phyloP scores from a whole-genome alignment of 2,797 vertebrate species.

The Tauraco hartlaubi region DNA sequence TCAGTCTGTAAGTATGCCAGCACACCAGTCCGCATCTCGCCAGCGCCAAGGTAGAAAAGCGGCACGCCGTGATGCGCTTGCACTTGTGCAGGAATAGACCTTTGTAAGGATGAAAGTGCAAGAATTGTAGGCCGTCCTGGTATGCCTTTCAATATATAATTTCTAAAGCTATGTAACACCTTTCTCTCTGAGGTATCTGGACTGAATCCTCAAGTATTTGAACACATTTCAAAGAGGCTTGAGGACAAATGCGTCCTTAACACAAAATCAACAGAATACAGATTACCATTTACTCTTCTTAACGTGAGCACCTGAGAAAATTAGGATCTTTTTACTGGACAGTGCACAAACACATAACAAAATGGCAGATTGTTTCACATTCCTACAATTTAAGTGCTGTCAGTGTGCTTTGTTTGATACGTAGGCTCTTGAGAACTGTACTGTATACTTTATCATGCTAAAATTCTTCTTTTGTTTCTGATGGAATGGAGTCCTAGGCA shows the following conservation, averaged over 20 bases:
- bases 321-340: neutral
- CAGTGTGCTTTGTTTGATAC: neutral
- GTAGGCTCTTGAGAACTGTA: neutral
- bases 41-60: neutral
- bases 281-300: neutral
- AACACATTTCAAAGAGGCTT: neutral
- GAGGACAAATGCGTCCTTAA: neutral
- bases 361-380: neutral
- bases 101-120: neutral
- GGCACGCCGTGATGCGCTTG: neutral
- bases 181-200: neutral
- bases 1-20: conserved; percentile 56
- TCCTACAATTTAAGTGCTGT: neutral
- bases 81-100: neutral
- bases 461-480: neutral
- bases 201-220: neutral
- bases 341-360: neutral
- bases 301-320: neutral
- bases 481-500: neutral
- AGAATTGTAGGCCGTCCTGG: neutral
- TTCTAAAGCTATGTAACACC: neutral
- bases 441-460: neutral
- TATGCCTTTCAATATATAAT: neutral
- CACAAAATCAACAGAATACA: neutral
- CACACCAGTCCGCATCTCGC: neutral